A percentile compares a stretch with the other conserved stretches of the same genome.
Evolutionary conservation across 30 jellyfish, hydroid and myxozoan species (phyloP).

Genomic region (Catostylus mosaicus): DNA sequence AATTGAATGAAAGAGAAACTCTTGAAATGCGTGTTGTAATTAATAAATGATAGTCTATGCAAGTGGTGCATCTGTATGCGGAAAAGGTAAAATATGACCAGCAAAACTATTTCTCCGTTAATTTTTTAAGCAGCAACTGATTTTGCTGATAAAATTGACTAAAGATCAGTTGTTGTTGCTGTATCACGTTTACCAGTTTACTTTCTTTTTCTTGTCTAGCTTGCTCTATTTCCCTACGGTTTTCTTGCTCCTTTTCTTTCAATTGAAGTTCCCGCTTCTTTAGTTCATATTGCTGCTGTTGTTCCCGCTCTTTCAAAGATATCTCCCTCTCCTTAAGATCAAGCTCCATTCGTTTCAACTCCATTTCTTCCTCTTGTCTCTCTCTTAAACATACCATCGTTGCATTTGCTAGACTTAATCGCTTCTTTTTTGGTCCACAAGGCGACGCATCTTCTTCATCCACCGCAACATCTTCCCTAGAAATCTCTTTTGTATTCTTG

Average conservation of each 20-base stretch:
- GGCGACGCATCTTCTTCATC: not conserved
- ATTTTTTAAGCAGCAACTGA: slow-evolving; percentile 9
- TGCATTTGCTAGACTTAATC: not conserved
- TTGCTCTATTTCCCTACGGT: not conserved
- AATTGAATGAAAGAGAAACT: too few species aligned
- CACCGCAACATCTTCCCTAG: not conserved
- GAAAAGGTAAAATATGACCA: too few species aligned
- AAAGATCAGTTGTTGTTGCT: slow-evolving; percentile 8
- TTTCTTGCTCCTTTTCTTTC: not conserved
- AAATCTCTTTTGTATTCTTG: not conserved
- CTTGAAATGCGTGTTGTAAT: too few species aligned
- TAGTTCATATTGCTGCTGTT: not conserved
- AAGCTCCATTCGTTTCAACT: not conserved
- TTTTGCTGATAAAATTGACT: slow-evolving; percentile 23
- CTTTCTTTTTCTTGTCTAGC: slow-evolving; percentile 1
- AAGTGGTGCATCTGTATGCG: too few species aligned
- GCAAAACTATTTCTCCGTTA: slow-evolving; percentile 13
- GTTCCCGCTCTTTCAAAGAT: not conserved
- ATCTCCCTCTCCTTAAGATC: not conserved
- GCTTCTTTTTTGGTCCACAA: not conserved
- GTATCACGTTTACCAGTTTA: slow-evolving; percentile 1
- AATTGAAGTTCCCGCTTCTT: not conserved
- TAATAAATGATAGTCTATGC: too few species aligned
- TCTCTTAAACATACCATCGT: too few species aligned
- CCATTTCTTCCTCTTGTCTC: too few species aligned